Evolutionary conservation across 1,140 invertebrate species (phyloP).

Genomic region (Aphelenchoides besseyi): DNA sequence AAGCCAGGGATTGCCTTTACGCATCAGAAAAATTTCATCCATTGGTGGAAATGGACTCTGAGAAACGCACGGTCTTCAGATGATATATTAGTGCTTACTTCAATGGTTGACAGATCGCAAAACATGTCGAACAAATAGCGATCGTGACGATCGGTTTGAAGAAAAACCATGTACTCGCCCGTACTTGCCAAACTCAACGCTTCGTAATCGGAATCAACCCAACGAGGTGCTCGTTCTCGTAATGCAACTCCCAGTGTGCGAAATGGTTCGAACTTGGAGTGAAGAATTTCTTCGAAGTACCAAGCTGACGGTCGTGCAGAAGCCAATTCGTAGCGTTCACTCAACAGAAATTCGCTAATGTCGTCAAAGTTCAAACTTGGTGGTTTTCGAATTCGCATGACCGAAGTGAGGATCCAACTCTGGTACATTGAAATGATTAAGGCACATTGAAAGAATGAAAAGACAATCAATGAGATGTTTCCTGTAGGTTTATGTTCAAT

Average conservation of each 20-base stretch:
- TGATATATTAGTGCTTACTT: neutral
- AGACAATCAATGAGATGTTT: neutral
- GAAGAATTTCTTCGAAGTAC: neutral
- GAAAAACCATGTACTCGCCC: neutral
- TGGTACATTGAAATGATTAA: neutral
- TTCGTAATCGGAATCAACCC: neutral
- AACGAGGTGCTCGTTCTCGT: neutral
- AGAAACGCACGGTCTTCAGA: neutral
- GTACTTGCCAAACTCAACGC: neutral
- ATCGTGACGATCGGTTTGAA: conserved; percentile 1
- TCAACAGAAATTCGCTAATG: neutral
- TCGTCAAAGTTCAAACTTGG: neutral
- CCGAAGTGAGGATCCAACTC: neutral
- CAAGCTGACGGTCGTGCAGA: neutral
- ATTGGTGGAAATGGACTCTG: neutral
- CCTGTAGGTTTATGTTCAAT: neutral
- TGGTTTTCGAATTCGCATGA: neutral
- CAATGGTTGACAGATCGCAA: neutral
- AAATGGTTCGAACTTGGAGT: neutral
- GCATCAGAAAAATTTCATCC: conserved; percentile 9
- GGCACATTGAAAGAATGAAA: conserved; percentile 1
- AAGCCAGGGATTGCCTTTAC: neutral
- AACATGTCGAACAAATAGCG: neutral
- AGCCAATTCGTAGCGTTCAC: neutral
- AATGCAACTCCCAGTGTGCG: neutral